A percentile compares a stretch with the other conserved stretches of the same genome.
Evolutionary conservation across 2,888 invertebrate species (phyloP).

Genomic region (Parasteatoda lunata): DNA sequence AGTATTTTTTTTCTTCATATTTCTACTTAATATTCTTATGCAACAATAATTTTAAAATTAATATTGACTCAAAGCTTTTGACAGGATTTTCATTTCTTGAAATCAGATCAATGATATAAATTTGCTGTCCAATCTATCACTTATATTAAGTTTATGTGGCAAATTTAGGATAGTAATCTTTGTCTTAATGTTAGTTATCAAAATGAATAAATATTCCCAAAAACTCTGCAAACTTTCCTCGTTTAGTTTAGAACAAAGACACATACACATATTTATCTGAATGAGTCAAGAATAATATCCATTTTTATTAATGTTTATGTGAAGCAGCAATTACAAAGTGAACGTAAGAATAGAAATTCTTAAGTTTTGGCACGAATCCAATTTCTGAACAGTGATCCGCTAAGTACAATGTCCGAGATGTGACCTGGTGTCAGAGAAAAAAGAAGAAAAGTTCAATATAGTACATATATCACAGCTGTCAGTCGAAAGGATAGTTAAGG

Average conservation of each 20-base stretch:
- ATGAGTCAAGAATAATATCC: constrained; percentile 65
- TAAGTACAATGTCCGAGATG: constrained; percentile 53
- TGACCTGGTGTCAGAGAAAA: constrained; percentile 16
- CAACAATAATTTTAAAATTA: no score
- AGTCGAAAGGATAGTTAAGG: constrained; percentile 64
- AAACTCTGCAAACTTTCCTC: no score
- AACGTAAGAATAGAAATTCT: constrained; percentile 57
- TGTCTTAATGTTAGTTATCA: no score
- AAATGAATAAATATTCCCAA: no score
- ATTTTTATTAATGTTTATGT: constrained; percentile 61
- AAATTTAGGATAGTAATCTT: no score
- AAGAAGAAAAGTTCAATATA: constrained; percentile 61
- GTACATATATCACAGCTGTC: constrained; percentile 66
- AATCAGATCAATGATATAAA: no score
- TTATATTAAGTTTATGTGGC: no score
- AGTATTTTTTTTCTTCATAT: no score
- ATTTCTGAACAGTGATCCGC: constrained; percentile 57
- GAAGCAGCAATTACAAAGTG: constrained; percentile 68
- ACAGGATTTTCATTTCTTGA: no score
- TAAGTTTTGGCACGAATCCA: constrained; percentile 64
- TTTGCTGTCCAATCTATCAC: no score
- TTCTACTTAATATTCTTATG: no score
- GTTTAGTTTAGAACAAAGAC: neutral
- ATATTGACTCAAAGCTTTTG: no score
- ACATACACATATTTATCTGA: neutral